phyloP scores from a whole-genome alignment of 2,113 vertebrate genomes.

The Vulpes lagopus region DNA sequence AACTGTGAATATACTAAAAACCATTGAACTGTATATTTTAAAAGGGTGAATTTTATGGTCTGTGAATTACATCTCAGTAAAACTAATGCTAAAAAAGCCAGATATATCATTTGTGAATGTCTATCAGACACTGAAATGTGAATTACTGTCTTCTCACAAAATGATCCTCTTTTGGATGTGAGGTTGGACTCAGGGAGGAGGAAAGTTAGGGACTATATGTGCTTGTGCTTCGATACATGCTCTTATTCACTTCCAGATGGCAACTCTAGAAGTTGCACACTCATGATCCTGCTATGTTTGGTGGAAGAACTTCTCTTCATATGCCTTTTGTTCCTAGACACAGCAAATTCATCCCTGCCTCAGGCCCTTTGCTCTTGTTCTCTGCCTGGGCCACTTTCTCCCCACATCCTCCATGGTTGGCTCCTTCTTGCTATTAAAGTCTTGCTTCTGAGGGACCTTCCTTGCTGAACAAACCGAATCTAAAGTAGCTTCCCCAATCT shows the following conservation, averaged over 20 bases:
- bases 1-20: neutral
- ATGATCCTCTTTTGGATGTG: neutral
- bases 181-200: neutral
- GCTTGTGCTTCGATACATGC: neutral
- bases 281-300: neutral
- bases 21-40: neutral
- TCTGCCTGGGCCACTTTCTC: neutral
- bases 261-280: neutral
- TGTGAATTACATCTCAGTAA: conserved; percentile 13
- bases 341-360: neutral
- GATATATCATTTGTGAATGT: neutral
- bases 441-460: neutral
- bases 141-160: neutral
- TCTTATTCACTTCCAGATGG: neutral
- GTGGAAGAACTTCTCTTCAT: neutral
- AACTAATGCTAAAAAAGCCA: neutral
- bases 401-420: neutral
- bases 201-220: neutral
- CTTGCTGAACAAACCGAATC: conserved; percentile 15
- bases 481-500: neutral
- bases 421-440: neutral
- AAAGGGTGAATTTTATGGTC: neutral
- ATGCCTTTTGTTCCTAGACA: neutral
- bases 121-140: neutral
- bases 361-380: neutral